phyloP scores from a whole-genome alignment of 2,888 invertebrate genomes.

The Epiblema foenella region DNA sequence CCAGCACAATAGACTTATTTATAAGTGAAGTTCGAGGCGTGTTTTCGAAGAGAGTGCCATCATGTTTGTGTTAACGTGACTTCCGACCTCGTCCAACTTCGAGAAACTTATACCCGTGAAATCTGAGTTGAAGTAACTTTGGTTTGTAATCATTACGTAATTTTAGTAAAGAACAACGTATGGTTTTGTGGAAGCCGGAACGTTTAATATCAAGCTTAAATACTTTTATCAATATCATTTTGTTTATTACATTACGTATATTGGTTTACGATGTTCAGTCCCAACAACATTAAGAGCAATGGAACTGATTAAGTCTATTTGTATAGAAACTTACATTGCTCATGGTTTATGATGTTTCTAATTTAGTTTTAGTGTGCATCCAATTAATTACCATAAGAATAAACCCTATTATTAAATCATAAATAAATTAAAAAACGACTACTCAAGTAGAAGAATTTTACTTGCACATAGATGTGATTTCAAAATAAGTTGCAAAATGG shows the following conservation, averaged over 20 bases:
- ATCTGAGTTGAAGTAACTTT: conserved; percentile 9
- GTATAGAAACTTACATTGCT: neutral
- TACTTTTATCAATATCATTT: neutral
- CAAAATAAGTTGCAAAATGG: conserved; percentile 24
- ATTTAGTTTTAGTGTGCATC: neutral
- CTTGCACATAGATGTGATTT: neutral
- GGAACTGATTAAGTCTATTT: neutral
- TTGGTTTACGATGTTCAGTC: neutral
- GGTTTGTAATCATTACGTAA: conserved; percentile 10
- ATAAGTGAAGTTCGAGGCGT: conserved; percentile 2
- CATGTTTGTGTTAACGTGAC: conserved; percentile 30
- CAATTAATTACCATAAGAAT: neutral
- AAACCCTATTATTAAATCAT: neutral
- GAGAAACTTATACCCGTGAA: conserved; percentile 11
- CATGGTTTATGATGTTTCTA: neutral
- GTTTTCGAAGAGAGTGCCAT: conserved; percentile 21
- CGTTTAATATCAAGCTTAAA: neutral
- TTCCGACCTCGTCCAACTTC: conserved; percentile 29
- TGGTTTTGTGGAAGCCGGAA: neutral
- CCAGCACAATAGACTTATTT: conserved; percentile 23
- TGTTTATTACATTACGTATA: neutral
- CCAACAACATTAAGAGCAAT: neutral
- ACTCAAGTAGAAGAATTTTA: neutral
- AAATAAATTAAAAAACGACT: no score
- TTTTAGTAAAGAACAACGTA: neutral